Evolutionary conservation across 2,888 invertebrate genomes (phyloP).

Genomic region (Syritta pipiens): DNA sequence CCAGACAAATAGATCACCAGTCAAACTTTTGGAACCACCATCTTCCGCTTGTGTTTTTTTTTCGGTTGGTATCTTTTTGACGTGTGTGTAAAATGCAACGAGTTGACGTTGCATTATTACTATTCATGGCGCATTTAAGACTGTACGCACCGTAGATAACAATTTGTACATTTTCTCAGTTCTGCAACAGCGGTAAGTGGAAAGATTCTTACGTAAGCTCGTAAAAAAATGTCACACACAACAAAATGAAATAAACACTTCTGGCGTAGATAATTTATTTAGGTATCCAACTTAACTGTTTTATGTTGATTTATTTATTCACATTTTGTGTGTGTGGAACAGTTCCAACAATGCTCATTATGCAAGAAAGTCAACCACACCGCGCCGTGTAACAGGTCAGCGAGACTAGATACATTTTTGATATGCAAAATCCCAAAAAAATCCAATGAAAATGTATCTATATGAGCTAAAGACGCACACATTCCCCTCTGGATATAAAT

Average conservation of each 20-base stretch:
- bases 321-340: too few relatives aligned
- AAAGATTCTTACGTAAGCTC: conserved; percentile 27
- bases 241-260: conserved; percentile 27
- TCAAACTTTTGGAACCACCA: too few relatives aligned
- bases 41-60: conserved; percentile 1
- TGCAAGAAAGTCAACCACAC: conserved; percentile 51
- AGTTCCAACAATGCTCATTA: conserved; percentile 29
- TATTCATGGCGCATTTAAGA: conserved; percentile 31
- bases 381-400: conserved; percentile 16
- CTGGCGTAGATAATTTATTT: conserved; percentile 47
- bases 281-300: conserved; percentile 37
- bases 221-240: conserved; percentile 26
- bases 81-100: conserved; percentile 11
- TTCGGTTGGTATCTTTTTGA: too few relatives aligned
- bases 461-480: neutral
- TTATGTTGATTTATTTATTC: conserved; percentile 33
- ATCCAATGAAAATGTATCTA: conserved; percentile 3
- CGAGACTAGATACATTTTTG: conserved; percentile 6
- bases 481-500: neutral
- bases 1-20: too few relatives aligned
- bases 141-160: conserved; percentile 20
- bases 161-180: conserved; percentile 43
- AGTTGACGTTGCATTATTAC: conserved; percentile 6
- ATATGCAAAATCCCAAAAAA: too few relatives aligned
- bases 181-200: conserved; percentile 11